Conservation (phyloP, 1,140 invertebrate species). For the Drosophila pseudoobscura region DNA sequence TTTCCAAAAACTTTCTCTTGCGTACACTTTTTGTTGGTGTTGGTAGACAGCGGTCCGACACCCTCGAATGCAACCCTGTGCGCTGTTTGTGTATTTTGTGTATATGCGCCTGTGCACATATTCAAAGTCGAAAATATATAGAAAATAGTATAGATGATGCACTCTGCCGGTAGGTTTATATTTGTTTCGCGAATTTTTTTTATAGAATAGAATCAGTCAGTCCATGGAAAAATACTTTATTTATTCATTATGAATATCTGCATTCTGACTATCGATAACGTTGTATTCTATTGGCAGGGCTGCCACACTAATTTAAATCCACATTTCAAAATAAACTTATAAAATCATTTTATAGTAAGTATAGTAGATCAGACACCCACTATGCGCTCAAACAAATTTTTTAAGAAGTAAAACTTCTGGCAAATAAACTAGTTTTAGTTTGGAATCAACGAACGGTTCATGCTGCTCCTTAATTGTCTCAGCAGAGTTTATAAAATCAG, state of each 20-base stretch:
- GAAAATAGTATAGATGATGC: background rate
- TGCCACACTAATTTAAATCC: background rate
- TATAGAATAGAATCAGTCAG: too few relatives aligned
- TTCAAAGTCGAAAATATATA: background rate
- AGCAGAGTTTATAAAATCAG: constrained; percentile 56
- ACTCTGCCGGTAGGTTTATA: too few relatives aligned
- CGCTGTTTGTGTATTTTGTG: background rate
- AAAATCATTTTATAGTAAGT: too few relatives aligned
- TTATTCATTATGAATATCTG: too few relatives aligned
- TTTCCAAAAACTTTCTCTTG: constrained; percentile 82
- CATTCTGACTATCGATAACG: constrained; percentile 37
- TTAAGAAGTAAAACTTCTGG: constrained; percentile 73
- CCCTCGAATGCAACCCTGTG: constrained; percentile 66
- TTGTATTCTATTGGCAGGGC: background rate
- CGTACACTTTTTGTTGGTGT: constrained; percentile 62
- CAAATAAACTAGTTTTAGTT: constrained; percentile 62
- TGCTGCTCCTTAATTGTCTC: constrained; percentile 32
- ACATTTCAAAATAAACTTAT: too few relatives aligned
- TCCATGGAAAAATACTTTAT: too few relatives aligned
- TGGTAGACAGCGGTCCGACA: constrained; percentile 41
- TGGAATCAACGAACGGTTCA: constrained; percentile 70
- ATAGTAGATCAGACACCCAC: constrained; percentile 1
- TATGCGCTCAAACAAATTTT: constrained; percentile 32
- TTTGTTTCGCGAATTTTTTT: too few relatives aligned
- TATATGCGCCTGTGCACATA: constrained; percentile 20